These are phyloP conservation scores for Sebastes hopkinsi DNA, from an alignment of 2,797 vertebrate genomes.

Conservation along the genomic window DNA sequence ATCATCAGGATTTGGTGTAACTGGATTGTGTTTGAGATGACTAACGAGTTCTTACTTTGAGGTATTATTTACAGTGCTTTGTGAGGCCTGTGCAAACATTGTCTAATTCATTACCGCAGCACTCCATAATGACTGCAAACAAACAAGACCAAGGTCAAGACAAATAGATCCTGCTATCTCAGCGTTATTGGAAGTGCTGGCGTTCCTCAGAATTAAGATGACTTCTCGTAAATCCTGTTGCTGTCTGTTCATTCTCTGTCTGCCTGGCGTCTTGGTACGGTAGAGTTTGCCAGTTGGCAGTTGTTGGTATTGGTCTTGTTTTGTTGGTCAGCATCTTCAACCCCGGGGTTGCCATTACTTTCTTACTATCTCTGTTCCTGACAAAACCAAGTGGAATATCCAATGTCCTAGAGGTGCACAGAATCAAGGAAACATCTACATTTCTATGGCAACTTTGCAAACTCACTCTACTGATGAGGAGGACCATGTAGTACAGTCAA, in stretches of 20 bases:
- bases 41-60: constrained; percentile 1
- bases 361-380: background rate
- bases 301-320: background rate
- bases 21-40: constrained; percentile 3
- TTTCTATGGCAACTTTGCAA: background rate
- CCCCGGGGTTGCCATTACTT: too few relatives aligned
- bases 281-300: background rate
- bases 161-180: background rate
- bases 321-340: background rate
- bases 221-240: background rate
- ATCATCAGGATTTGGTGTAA: constrained; percentile 2
- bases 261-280: background rate
- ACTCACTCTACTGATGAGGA: background rate
- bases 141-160: constrained; percentile 30
- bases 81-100: constrained; percentile 22
- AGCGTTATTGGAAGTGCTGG: background rate
- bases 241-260: background rate
- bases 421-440: background rate
- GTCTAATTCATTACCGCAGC: constrained; percentile 23
- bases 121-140: constrained; percentile 16
- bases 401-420: background rate
- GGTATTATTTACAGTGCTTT: constrained; percentile 9
- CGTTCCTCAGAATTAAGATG: background rate
- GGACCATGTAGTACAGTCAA: background rate
- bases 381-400: background rate